phyloP scores from a whole-genome alignment of 2,113 vertebrate genomes.

The Drymodes brunneopygia region DNA sequence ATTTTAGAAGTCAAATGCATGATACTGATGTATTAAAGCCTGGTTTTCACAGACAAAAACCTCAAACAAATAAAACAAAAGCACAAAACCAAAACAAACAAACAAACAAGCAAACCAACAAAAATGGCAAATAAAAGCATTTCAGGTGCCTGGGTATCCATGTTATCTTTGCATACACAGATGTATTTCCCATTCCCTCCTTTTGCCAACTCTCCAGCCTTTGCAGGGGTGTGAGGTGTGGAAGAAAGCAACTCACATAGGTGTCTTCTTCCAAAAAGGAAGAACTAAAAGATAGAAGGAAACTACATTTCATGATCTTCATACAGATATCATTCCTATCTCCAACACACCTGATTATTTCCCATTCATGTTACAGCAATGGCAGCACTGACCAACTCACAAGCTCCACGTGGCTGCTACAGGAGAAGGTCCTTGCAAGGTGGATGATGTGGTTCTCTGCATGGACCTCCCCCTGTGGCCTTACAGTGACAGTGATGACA shows the following conservation, averaged over 20 bases:
- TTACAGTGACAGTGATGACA: accelerated
- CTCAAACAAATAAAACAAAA: not conserved
- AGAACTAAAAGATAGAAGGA: not conserved
- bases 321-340: not conserved
- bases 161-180: not conserved
- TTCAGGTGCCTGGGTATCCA: not conserved
- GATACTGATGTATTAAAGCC: not conserved
- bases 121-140: not conserved
- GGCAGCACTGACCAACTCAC: not conserved
- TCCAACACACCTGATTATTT: not conserved
- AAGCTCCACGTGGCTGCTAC: accelerated
- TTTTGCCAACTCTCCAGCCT: not conserved
- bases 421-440: not conserved
- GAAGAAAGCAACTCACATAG: not conserved
- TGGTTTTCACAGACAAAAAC: not conserved
- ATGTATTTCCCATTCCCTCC: not conserved
- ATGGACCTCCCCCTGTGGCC: not conserved
- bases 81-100: not conserved
- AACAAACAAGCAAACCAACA: not conserved
- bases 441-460: not conserved
- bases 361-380: accelerated
- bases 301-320: not conserved
- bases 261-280: not conserved
- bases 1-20: not conserved
- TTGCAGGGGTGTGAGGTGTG: not conserved